Evolutionary conservation across 2,888 invertebrate genomes (phyloP), one percentile per base, ranked within the genome.

Genomic region (Tinea semifulvella): DNA sequence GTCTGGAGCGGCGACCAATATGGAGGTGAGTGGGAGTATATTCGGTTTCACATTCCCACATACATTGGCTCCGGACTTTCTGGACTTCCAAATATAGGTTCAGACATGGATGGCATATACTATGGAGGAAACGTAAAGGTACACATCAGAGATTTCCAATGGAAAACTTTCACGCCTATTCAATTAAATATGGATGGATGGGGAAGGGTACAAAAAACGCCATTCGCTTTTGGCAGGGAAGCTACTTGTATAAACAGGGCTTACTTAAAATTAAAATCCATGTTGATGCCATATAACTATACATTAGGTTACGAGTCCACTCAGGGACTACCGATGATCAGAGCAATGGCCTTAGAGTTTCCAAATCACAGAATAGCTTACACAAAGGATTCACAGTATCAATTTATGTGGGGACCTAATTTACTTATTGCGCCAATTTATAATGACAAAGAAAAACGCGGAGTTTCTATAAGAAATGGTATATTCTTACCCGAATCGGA

Each of bases 161-260:
- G 79, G 79, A 80, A 80, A 50, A 48, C 76, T 1, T 80, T 80
- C 50, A 79, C 79, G 18, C 77, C 79, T 3, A 51, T 80, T 25
- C 79, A 80, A 50, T 52, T 80, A 28, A 79, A 77, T 46, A 80
- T 79, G 79, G 79, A 80, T 47, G 79, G 79, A 8, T 80, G 79
- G 79, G 79, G 77, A 2, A 53, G 52, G 14, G 60, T 56, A 4
- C 66, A 58, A 14, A 80, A 80, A 60, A 70, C 69, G 4, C 79
- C 79, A 8, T 80, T 79, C 46, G 58, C 59, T 50, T 73, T 61
- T 49, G 74, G 73, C 47, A 53, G 62, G 0, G 66, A 70, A 56
- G 64, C 71, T n/a, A 63, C 53, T 45, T 42, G 48, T 31, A 66
- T 79, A 28, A 79, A 71, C 48, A 68, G 73, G 55, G 75, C 77